Percentiles rank a stretch among this genome's conserved stretches.
Evolutionary conservation across 2,797 vertebrate species (phyloP).

Genomic region (Urocyon cinereoargenteus): DNA sequence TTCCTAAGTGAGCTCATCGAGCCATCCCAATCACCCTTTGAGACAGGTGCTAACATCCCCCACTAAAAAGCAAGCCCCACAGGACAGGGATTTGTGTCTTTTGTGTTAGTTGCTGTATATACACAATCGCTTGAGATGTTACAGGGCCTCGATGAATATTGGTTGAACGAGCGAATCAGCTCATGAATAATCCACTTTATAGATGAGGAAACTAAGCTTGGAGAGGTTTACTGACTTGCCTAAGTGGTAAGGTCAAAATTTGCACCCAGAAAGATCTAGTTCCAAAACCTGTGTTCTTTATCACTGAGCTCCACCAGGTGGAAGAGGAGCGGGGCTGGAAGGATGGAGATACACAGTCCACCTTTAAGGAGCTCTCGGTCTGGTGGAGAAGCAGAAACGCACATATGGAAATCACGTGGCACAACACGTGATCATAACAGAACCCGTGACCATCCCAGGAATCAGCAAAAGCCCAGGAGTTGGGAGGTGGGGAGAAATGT

Average conservation of each 20-base stretch:
- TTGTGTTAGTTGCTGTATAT: neutral
- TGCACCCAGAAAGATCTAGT: neutral
- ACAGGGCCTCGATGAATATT: neutral
- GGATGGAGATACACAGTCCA: neutral
- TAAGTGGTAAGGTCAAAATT: neutral
- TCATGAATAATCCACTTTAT: neutral
- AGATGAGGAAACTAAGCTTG: conserved; percentile 23
- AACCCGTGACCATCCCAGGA: neutral
- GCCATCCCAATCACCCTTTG: neutral
- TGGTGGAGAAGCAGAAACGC: conserved; percentile 4
- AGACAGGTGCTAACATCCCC: neutral
- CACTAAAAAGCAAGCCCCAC: neutral
- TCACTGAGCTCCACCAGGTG: neutral
- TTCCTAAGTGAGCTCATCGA: neutral
- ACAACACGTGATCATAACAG: neutral
- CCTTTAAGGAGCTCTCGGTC: neutral
- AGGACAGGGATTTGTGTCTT: neutral
- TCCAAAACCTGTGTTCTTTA: neutral
- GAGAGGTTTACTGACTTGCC: neutral
- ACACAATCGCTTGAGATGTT: neutral
- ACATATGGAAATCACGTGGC: neutral
- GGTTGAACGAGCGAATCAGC: neutral
- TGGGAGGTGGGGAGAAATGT: neutral
- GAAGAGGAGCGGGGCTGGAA: neutral
- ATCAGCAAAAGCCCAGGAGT: neutral